Base-by-base conservation (phyloP, 2,797 vertebrate species). In the Macropus fuliginosus region DNA sequence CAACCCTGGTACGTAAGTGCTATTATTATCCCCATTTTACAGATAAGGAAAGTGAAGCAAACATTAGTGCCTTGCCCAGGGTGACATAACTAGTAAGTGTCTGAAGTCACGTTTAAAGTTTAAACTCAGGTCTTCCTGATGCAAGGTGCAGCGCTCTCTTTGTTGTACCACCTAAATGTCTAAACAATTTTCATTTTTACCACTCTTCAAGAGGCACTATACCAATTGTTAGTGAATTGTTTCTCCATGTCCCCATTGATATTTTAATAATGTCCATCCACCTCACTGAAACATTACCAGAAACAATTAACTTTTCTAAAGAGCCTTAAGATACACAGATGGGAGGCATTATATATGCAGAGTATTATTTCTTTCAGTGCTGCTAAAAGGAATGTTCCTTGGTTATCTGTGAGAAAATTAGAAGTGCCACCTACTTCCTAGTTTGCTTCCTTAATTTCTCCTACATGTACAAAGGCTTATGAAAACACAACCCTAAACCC, bases 371-470 rank as follows among this genome's bases (percentile, higher is more conserved):
- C 87, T 95, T 50, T 40, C 92, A 93, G 94, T 90, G 18, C 62
- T 97, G 93, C 92, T 93, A 93, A 93, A 96, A 97, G 90, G 62
- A 14, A 0, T 91, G 16, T 62, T 95, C 52, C 57, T 94, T 94
- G 95, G 95, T 96, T 91, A 92, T 81, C 91, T 54, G 81, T 46
- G 94, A 97, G 94, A 96, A 98, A 96, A 91, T 93, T 1, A 46
- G 24, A 98, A 97, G 94, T 40, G 92, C 92, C 81, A 91, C 92
- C 89, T 94, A 96, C 92, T 93, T 95, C 91, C 93, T 94, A 96
- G 93, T 28, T 96, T 94, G 91, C 90, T 97, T 96, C 56, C 93
- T 90, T 96, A 96, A 94, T 94, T 93, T 97, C 93, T 98, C 95
- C 90, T 91, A 62, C 50, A 92, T 24, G 92, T 91, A 46, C 96